phyloP scores from a whole-genome alignment of 2,888 invertebrate genomes.

The Protonemura montana region DNA sequence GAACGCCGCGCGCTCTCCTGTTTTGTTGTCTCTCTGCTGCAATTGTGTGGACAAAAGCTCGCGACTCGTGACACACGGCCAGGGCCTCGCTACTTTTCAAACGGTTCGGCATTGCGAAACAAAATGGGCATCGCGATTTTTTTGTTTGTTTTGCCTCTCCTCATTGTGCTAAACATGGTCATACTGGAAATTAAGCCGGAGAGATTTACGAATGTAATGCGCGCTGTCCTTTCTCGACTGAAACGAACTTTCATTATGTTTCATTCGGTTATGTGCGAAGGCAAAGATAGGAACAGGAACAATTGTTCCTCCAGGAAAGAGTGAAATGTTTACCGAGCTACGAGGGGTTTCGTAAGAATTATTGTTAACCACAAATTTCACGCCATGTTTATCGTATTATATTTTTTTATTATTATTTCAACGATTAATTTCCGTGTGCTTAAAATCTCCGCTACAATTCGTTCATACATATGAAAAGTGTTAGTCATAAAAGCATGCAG shows the following conservation, averaged over 20 bases:
- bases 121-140: background rate
- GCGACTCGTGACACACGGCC: background rate
- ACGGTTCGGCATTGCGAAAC: background rate
- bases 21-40: background rate
- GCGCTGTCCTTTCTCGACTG: background rate
- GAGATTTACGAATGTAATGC: background rate
- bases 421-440: slow-evolving; percentile 13
- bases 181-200: background rate
- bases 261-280: background rate
- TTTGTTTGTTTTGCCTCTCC: background rate
- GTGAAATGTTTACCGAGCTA: background rate
- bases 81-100: background rate
- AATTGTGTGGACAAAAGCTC: background rate
- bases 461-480: slow-evolving; percentile 40
- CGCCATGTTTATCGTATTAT: slow-evolving; percentile 12
- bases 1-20: background rate
- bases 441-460: background rate
- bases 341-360: background rate
- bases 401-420: slow-evolving; percentile 15
- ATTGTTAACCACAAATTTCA: background rate
- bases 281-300: background rate
- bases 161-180: background rate
- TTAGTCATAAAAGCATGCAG: slow-evolving; percentile 23
- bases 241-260: background rate
- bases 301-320: background rate